phyloP scores from a whole-genome alignment of 2,888 invertebrate species.

The Tineola bisselliella region DNA sequence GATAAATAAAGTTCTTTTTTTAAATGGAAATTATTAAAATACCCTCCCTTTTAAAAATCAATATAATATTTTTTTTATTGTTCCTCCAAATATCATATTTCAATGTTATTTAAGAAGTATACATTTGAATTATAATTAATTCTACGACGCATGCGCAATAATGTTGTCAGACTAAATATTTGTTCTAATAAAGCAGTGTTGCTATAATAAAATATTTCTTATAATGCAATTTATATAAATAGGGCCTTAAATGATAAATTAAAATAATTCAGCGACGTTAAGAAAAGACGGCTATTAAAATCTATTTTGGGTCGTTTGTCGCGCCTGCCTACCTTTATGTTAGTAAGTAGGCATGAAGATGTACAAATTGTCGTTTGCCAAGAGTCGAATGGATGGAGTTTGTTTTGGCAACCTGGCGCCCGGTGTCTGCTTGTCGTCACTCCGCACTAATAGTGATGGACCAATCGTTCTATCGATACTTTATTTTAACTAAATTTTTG shows the following conservation, averaged over 20 bases:
- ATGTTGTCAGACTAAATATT: no score
- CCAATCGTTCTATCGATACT: background rate
- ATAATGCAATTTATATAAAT: no score
- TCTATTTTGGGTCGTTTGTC: background rate
- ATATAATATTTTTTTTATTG: no score
- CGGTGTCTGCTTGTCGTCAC: constrained; percentile 2
- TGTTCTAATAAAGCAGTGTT: no score
- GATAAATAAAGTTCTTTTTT: background rate
- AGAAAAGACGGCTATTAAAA: background rate
- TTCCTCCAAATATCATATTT: no score
- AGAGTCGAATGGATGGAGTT: constrained; percentile 4
- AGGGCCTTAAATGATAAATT: no score
- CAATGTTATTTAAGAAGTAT: no score
- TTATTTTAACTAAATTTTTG: no score
- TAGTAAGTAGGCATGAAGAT: background rate
- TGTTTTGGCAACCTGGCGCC: constrained; percentile 12
- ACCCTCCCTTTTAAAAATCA: background rate
- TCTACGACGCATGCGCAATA: no score
- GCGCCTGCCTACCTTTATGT: background rate
- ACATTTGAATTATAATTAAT: no score
- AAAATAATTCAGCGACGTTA: no score
- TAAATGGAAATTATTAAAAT: background rate
- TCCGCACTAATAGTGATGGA: background rate
- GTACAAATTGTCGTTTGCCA: constrained; percentile 10
- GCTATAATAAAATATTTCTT: no score